These are phyloP conservation scores for Thryonomys swinderianus DNA, from an alignment of 2,113 vertebrate species.

Conservation along the genomic window DNA sequence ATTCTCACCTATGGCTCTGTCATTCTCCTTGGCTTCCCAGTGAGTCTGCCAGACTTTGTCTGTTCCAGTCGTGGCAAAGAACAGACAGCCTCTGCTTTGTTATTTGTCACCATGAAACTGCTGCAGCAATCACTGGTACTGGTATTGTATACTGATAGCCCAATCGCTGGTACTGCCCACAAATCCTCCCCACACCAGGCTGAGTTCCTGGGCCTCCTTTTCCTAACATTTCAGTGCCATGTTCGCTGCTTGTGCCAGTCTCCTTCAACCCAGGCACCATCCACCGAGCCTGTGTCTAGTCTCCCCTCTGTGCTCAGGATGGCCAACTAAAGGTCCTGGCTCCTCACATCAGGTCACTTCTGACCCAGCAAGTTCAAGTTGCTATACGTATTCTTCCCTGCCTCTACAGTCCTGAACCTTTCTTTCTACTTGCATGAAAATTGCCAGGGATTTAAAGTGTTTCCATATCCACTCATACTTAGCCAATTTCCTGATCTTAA, in stretches of 20 bases:
- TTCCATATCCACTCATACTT: neutral
- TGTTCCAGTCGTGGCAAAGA: neutral
- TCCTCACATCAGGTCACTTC: neutral
- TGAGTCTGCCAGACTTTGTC: neutral
- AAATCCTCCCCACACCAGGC: neutral
- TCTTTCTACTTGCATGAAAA: neutral
- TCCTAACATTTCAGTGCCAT: neutral
- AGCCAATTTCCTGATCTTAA: neutral
- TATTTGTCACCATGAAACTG: neutral
- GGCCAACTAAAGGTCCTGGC: neutral
- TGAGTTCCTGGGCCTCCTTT: neutral
- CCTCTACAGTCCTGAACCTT: neutral
- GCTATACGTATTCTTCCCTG: neutral
- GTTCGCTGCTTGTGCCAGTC: neutral
- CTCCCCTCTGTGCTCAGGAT: neutral
- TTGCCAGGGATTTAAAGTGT: neutral
- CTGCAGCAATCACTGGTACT: neutral
- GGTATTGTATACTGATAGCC: no score
- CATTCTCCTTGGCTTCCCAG: neutral
- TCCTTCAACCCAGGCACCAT: neutral
- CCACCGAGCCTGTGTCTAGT: neutral
- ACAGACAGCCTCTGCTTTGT: neutral
- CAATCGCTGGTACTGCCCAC: neutral
- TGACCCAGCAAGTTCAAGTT: neutral
- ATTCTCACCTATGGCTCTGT: neutral